These are phyloP conservation scores for Amblyraja radiata DNA, from an alignment of 2,797 vertebrate species.

Conservation along the genomic window DNA sequence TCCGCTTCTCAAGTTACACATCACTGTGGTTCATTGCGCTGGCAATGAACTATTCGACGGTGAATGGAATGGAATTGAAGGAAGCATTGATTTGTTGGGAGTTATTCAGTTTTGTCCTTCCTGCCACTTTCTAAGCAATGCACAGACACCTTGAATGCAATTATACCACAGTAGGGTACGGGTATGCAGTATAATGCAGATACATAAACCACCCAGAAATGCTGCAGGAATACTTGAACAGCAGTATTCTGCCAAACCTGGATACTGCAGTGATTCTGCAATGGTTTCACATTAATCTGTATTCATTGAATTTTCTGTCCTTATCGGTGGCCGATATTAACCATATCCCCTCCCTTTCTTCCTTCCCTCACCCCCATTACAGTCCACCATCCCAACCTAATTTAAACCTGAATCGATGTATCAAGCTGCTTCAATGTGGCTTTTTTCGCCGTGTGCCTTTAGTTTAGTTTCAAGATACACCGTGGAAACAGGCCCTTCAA, in stretches of 20 bases:
- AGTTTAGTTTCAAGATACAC: too few relatives aligned
- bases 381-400: not conserved
- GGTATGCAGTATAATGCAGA: not conserved
- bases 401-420: too few relatives aligned
- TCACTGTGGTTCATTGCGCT: constrained; percentile 1
- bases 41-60: not conserved
- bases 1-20: not conserved
- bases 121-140: not conserved
- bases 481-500: too few relatives aligned
- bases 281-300: not conserved
- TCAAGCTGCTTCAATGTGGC: not conserved
- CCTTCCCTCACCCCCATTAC: not conserved
- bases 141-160: not conserved
- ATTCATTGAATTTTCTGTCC: not conserved
- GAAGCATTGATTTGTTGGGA: constrained; percentile 15
- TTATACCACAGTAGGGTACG: not conserved
- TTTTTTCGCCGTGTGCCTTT: not conserved
- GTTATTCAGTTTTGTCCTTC: constrained; percentile 6
- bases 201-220: not conserved
- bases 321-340: not conserved
- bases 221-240: not conserved
- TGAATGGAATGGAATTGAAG: not conserved
- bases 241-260: not conserved
- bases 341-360: not conserved
- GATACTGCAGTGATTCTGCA: not conserved